These are phyloP conservation scores for Gallinago media DNA, from an alignment of 2,113 vertebrate genomes.

Conservation along the genomic window DNA sequence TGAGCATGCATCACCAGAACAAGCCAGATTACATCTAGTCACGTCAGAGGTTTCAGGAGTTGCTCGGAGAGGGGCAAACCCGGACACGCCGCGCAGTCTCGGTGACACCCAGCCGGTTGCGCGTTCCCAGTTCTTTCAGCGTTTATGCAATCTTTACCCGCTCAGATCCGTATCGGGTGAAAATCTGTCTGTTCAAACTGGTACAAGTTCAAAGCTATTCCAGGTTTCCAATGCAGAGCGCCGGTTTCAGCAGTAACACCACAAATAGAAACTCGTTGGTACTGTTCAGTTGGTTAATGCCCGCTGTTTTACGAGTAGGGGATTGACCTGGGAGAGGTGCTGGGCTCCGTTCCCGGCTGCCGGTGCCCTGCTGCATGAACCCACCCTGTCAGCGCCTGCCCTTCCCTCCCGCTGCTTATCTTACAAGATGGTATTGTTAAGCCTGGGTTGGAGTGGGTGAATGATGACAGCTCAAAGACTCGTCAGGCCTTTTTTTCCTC, in stretches of 20 bases:
- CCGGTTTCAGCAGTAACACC: rapidly evolving
- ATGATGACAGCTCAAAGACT: not conserved
- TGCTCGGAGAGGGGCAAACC: rapidly evolving
- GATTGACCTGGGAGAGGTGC: not conserved
- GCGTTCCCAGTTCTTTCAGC: not conserved
- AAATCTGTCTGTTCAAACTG: not conserved
- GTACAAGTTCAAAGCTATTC: not conserved
- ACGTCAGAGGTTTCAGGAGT: not conserved
- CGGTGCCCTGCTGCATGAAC: not conserved
- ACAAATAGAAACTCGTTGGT: rapidly evolving
- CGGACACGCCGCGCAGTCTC: rapidly evolving
- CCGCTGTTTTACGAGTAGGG: not conserved
- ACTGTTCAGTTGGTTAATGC: rapidly evolving
- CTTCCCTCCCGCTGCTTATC: not conserved
- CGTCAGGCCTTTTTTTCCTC: not conserved
- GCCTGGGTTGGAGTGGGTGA: not conserved
- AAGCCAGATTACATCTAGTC: constrained; percentile 7
- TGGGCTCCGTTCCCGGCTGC: not conserved
- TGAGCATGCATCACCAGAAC: not conserved
- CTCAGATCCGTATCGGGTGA: not conserved
- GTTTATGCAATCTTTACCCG: rapidly evolving
- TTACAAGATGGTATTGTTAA: not conserved
- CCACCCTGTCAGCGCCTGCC: not conserved
- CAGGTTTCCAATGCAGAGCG: not conserved
- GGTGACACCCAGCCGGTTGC: not conserved